These are phyloP conservation scores for Clivina fossor DNA, from an alignment of 2,888 invertebrate species.

Conservation along the genomic window DNA sequence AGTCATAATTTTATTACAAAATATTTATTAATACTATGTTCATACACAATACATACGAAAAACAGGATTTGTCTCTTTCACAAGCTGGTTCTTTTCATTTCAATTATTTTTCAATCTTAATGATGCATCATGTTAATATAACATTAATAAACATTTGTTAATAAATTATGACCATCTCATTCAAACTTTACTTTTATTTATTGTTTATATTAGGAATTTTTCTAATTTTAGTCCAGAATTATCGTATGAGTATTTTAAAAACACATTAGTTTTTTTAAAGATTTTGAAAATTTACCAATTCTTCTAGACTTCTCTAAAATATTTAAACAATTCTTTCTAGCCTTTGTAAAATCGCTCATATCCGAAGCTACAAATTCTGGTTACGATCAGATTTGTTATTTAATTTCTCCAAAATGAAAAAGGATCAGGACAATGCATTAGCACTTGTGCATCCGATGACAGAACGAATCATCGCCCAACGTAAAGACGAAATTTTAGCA, in stretches of 20 bases:
- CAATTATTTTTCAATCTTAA: too few relatives aligned
- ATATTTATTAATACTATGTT: not conserved
- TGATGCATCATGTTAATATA: too few relatives aligned
- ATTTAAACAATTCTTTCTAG: constrained; percentile 32
- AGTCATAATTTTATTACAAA: not conserved
- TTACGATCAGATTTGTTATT: constrained; percentile 40
- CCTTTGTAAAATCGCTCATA: constrained; percentile 36
- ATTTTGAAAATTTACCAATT: too few relatives aligned
- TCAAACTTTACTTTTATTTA: too few relatives aligned
- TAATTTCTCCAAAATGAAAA: constrained; percentile 39
- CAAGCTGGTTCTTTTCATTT: not conserved
- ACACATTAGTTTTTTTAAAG: too few relatives aligned
- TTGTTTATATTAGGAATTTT: too few relatives aligned
- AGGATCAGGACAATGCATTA: constrained; percentile 39
- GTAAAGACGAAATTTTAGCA: constrained; percentile 37
- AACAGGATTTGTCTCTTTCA: not conserved
- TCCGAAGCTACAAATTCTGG: constrained; percentile 41
- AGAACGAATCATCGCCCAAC: constrained; percentile 38
- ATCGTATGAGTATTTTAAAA: too few relatives aligned
- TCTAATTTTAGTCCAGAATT: too few relatives aligned
- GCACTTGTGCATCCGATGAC: constrained; percentile 39
- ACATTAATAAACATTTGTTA: too few relatives aligned
- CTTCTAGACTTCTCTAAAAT: not conserved
- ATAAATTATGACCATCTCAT: too few relatives aligned
- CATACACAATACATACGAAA: not conserved